Base-by-base conservation (phyloP, 2,113 vertebrate genomes). In the Chlorodrepanis virens region DNA sequence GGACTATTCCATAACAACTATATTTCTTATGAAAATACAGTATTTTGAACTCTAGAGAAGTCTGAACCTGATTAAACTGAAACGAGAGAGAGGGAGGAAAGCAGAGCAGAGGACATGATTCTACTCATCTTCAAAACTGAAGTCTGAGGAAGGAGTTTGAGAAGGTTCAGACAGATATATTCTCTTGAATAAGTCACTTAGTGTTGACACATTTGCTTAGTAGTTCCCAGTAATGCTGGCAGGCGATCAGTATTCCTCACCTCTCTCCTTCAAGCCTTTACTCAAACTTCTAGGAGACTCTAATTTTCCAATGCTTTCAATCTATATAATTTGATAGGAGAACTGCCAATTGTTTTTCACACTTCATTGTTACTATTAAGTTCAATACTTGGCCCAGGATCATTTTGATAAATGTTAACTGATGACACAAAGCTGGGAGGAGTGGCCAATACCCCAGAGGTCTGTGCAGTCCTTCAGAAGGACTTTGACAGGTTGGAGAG, bases 1-100 rank as follows among this genome's bases (percentile, higher is more conserved):
- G 92, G 84, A 94, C 39, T 85, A 54, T 76, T 96, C 93, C 90
- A 93, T 52, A 93, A 83, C 44, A 96, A 75, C 86, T 84, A 3
- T 69, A 86, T 54, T 83, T 91, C 65, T 80, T 54, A 89, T 11
- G 52, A 95, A 93, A 95, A 93, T 24, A 93, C 20, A 78, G 40
- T 84, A 67, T 90, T 95, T 72, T 94, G 47, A 94, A 88, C 71
- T 91, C 42, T 67, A 68, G 81, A 85, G 47, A 91, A 81, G 49
- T 59, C 56, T 91, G 89, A 94, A 81, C 54, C 76, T 52, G 57
- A 88, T 89, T 87, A 84, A 74, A 81, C 44, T 64, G 56, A 90
- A 95, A 95, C 52, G 82, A 91, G 84, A 23, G 20, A 89, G 50
- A 74, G n/a, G 3, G n/a, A 90, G 14, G n/a, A 92, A 87, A 82